Conservation (phyloP, 37 sponge, comb jelly and placozoan genomes). For the Bolinopsis microptera region DNA sequence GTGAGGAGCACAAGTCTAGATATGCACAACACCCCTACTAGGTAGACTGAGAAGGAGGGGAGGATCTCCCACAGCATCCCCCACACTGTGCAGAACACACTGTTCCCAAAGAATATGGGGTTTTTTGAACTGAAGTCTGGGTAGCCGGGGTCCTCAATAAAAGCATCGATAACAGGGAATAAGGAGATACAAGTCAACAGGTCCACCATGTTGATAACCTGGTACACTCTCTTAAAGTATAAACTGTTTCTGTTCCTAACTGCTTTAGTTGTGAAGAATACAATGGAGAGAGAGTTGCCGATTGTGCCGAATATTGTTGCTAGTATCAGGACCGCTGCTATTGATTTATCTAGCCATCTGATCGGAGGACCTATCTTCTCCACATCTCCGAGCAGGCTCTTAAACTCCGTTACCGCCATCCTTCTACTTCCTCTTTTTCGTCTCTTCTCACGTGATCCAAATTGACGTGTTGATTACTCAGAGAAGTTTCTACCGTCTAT, state of each 20-base stretch:
- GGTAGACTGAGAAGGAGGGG: conserved; percentile 29
- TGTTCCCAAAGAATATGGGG: background rate
- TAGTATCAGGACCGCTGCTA: background rate
- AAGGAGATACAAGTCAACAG: background rate
- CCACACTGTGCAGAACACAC: background rate
- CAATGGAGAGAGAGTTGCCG: background rate
- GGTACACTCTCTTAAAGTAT: background rate
- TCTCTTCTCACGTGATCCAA: no score
- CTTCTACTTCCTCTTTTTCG: no score
- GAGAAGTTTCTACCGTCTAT: no score
- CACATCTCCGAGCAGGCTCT: background rate
- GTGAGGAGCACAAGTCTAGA: conserved; percentile 4
- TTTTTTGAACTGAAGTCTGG: background rate
- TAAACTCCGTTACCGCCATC: background rate
- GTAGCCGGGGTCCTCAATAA: conserved; percentile 22
- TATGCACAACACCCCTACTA: conserved; percentile 7
- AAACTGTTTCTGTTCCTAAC: background rate
- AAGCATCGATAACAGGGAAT: conserved; percentile 18
- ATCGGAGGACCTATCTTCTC: background rate
- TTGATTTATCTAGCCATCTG: background rate
- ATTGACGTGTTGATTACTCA: no score
- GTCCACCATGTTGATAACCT: background rate
- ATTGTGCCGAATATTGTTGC: background rate
- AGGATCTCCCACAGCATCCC: conserved; percentile 28
- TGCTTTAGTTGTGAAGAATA: background rate